These are phyloP conservation scores for Ammodytes dubius DNA, from an alignment of 2,113 vertebrate species.

Conservation along the genomic window DNA sequence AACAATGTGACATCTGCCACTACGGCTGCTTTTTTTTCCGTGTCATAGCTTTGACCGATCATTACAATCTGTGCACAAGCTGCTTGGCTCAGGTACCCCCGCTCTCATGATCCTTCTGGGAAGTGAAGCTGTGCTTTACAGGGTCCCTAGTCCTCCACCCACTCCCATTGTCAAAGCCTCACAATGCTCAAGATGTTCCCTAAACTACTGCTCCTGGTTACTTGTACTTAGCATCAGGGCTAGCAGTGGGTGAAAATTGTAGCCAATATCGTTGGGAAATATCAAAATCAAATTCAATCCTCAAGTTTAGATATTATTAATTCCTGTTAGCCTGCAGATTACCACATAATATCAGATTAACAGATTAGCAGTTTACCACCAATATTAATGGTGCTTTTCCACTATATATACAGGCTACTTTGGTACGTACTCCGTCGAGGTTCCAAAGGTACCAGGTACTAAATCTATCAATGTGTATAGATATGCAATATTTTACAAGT, in stretches of 20 bases:
- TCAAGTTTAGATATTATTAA: not conserved
- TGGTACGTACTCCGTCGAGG: too few relatives aligned
- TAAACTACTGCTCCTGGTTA: not conserved
- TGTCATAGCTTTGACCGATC: constrained; percentile 42
- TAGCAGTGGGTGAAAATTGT: not conserved
- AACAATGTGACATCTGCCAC: constrained; percentile 62
- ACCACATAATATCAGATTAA: not conserved
- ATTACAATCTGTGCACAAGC: constrained; percentile 41
- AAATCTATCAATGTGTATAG: not conserved
- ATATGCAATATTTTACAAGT: not conserved
- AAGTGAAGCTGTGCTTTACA: not conserved
- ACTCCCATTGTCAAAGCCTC: not conserved
- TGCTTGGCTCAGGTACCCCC: constrained; percentile 34
- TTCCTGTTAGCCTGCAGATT: not conserved
- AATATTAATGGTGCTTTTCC: not conserved
- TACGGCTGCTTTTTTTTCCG: constrained; percentile 26
- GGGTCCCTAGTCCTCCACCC: not conserved
- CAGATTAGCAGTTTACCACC: not conserved
- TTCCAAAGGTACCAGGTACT: too few relatives aligned
- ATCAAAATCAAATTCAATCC: not conserved
- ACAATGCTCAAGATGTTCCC: not conserved
- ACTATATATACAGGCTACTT: too few relatives aligned
- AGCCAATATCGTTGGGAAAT: not conserved
- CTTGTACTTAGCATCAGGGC: not conserved
- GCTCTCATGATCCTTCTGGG: not conserved